These are phyloP conservation scores for Nannoperca obscura DNA, from an alignment of 2,797 vertebrate species.

Conservation along the genomic window DNA sequence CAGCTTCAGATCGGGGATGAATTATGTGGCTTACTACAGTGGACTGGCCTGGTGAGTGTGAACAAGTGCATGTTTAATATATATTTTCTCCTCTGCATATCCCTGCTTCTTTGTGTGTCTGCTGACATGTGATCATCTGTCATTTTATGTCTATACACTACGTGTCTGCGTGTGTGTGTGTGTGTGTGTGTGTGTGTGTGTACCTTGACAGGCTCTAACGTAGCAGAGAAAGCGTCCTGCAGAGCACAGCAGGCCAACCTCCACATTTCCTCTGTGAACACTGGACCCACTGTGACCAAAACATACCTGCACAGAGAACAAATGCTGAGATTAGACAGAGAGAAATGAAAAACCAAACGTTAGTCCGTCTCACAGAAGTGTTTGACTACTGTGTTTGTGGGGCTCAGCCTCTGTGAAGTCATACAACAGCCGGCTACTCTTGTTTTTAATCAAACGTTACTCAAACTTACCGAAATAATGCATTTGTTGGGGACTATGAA, in stretches of 20 bases:
- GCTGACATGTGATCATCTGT: not conserved
- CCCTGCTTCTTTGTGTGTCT: not conserved
- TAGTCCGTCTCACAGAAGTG: not conserved
- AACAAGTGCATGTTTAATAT: not conserved
- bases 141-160: not conserved
- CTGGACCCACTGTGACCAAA: conserved; percentile 94
- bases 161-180: not conserved
- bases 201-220: conserved; percentile 97
- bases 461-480: not conserved
- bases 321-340: not conserved
- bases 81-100: not conserved
- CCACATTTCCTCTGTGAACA: conserved; percentile 99
- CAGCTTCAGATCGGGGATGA: conserved; percentile 42
- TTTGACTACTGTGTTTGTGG: no score
- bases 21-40: conserved; percentile 31
- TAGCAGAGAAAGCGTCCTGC: conserved; percentile 96
- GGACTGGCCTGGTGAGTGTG: not conserved
- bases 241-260: conserved; percentile 95
- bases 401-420: not conserved
- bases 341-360: not conserved
- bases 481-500: not conserved
- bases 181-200: conserved; percentile 2
- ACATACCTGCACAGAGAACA: conserved; percentile 87
- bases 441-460: not conserved
- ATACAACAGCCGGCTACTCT: not conserved